A percentile compares a stretch with the other conserved stretches of the same genome.
Conservation (phyloP, 1,140 invertebrate species). For the Leptopilina boulardi region DNA sequence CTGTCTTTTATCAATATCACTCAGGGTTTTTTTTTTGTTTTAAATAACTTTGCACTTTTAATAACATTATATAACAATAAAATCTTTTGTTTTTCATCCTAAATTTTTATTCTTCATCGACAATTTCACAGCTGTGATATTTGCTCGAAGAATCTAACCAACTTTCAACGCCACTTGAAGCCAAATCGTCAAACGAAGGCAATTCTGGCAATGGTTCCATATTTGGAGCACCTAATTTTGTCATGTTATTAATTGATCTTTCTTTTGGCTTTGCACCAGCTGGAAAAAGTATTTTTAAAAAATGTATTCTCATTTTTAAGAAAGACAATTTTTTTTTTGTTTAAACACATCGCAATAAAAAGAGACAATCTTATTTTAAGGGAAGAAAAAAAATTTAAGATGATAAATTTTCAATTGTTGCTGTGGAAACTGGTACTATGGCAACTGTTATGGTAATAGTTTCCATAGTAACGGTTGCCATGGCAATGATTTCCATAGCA, state of each 20-base stretch:
- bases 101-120: constrained; percentile 78
- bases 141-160: constrained; percentile 85
- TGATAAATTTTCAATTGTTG: too few species aligned
- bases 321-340: background rate
- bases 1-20: background rate
- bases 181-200: constrained; percentile 81
- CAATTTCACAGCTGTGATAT: constrained; percentile 84
- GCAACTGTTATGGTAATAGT: too few species aligned
- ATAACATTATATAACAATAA: background rate
- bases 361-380: background rate
- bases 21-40: background rate
- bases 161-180: constrained; percentile 80
- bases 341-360: background rate
- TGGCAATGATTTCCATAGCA: too few species aligned
- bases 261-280: constrained; percentile 60
- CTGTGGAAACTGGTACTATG: too few species aligned
- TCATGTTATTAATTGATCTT: constrained; percentile 61
- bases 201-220: constrained; percentile 80
- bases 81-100: background rate
- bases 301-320: background rate
- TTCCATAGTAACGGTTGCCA: too few species aligned
- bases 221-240: constrained; percentile 72
- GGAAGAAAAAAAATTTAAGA: too few species aligned
- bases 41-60: background rate
- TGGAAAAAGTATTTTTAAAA: constrained; percentile 34